Evolutionary conservation across 2,113 vertebrate species (phyloP), one percentile per base, ranked within the genome.

Genomic region (Aegithalos caudatus): DNA sequence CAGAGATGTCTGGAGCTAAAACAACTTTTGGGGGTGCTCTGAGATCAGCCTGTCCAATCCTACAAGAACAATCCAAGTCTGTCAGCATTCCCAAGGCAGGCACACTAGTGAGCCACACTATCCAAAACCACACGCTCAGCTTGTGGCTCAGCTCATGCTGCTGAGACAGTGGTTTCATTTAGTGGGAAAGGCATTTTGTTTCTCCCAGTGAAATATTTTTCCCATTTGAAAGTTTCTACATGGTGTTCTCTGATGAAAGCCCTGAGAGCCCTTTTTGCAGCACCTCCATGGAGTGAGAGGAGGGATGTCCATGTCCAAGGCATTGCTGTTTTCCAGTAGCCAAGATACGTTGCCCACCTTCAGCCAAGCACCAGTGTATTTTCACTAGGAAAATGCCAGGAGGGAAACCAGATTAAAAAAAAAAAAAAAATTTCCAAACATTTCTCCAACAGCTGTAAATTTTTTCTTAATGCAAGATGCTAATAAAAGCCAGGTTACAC

Each of bases 401-500:
- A 88, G 93, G 81, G 81, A 95, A 74, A 95, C 90, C 90, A 61
- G 93, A 94, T 86, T 48, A 18, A 21, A 48, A 91, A 96, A 94
- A 71, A 44, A n/a, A 44, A 47, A 31, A 4, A 45, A 37, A 12
- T 94, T 96, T 94, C 95, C 90, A 89, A 97, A 96, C 90, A 81
- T 96, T 97, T 94, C 97, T 97, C 97, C 97, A 98, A 65, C 89
- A 74, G 86, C 72, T 94, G 95, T 95, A 90, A 89, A 16, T 96
- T 97, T 97, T 97, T 96, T 77, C 81, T 88, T 74, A 72, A 86
- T 60, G 77, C 69, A 93, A 88, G 91, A 97, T 93, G 89, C 94
- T 98, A 98, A 98, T 98, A 98, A 96, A 98, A 98, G 96, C 97
- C 98, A 98, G 98, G 98, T 97, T 91, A 94, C 95, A 91, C 91